Evolutionary conservation across 64 coral and sea anemone genomes (phyloP).

Genomic region (Pachyseris speciosa): DNA sequence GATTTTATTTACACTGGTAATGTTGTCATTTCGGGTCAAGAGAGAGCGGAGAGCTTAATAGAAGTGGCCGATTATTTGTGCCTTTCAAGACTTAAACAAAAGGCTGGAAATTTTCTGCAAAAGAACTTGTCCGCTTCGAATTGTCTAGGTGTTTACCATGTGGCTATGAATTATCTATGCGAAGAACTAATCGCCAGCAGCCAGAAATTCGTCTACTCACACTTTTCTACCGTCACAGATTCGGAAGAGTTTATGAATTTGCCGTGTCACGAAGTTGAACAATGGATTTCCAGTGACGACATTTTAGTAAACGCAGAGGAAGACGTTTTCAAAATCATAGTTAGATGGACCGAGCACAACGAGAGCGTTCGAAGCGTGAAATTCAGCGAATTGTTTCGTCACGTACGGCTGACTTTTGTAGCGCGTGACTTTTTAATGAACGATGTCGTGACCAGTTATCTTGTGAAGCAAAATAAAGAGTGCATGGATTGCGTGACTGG

Average conservation of each 20-base stretch:
- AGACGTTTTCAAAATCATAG: conserved; percentile 1
- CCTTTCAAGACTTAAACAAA: neutral
- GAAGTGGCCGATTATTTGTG: conserved; percentile 36
- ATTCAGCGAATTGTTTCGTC: conserved; percentile 24
- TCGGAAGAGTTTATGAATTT: conserved; percentile 21
- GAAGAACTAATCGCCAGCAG: conserved; percentile 7
- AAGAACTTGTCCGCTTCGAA: neutral
- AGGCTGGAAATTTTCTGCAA: neutral
- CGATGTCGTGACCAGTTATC: conserved; percentile 1
- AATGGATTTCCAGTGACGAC: conserved; percentile 37
- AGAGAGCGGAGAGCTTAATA: conserved; percentile 12
- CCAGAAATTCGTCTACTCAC: neutral
- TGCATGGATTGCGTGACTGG: neutral
- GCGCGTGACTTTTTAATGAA: neutral
- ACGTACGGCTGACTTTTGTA: conserved; percentile 27
- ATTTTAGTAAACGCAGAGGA: conserved; percentile 22
- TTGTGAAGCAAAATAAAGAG: neutral
- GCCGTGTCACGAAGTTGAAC: neutral
- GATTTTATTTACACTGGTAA: neutral
- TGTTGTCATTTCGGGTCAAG: neutral
- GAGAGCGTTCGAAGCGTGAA: neutral
- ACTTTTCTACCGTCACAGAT: neutral
- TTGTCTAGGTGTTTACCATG: neutral
- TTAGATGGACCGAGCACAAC: conserved; percentile 11
- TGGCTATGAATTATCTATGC: neutral